phyloP scores from a whole-genome alignment of 2,113 vertebrate species.

The Silurus glanis region DNA sequence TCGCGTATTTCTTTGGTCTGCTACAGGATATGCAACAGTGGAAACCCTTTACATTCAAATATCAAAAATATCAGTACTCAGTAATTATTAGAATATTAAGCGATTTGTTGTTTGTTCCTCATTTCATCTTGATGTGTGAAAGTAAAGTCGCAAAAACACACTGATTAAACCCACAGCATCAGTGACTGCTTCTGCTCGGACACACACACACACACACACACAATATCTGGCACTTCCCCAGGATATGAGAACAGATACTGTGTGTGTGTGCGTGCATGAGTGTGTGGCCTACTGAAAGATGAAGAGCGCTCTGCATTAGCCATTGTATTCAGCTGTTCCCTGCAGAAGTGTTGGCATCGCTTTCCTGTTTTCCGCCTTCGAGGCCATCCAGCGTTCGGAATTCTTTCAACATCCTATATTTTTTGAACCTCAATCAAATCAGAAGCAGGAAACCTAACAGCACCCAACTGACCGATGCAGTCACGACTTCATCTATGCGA shows the following conservation, averaged over 20 bases:
- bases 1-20: neutral
- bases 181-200: constrained; percentile 23
- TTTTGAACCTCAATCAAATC: constrained; percentile 35
- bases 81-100: neutral
- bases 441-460: constrained; percentile 17
- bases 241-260: constrained; percentile 51
- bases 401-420: constrained; percentile 52
- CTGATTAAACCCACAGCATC: neutral
- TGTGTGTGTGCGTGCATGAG: constrained; percentile 15
- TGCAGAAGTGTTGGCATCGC: constrained; percentile 50
- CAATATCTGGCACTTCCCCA: constrained; percentile 48
- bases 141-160: neutral
- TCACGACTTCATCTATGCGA: neutral
- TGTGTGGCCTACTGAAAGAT: constrained; percentile 9
- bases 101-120: neutral
- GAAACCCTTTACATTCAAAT: neutral
- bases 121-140: neutral
- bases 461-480: neutral
- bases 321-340: constrained; percentile 53
- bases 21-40: neutral
- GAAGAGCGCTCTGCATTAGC: constrained; percentile 45
- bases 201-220: neutral
- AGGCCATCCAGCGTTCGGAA: constrained; percentile 49
- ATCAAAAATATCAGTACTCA: neutral
- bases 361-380: constrained; percentile 61